A percentile compares a stretch with the other conserved stretches of the same genome.
Evolutionary conservation across 2,888 invertebrate species (phyloP).

Genomic region (Napeogenes inachia): DNA sequence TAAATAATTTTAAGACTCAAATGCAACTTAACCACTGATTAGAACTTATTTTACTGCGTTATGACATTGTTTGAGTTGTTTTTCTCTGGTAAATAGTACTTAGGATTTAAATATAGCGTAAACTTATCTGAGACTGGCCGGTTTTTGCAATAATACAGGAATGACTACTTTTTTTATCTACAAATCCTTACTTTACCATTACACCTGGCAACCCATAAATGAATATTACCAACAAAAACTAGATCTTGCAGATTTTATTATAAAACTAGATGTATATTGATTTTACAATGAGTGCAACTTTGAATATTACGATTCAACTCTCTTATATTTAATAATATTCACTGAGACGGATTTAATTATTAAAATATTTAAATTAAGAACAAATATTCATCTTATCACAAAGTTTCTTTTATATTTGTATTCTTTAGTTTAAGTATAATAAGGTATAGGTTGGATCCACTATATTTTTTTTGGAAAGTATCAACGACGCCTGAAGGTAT

Average conservation of each 20-base stretch:
- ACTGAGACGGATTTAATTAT: too few relatives aligned
- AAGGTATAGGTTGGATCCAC: too few relatives aligned
- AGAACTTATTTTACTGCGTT: slow-evolving; percentile 12
- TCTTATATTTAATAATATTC: too few relatives aligned
- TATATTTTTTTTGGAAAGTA: too few relatives aligned
- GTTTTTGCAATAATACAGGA: slow-evolving; percentile 16
- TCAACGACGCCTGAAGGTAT: too few relatives aligned
- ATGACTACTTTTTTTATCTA: slow-evolving; percentile 24
- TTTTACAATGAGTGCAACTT: not conserved
- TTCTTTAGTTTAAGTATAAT: too few relatives aligned
- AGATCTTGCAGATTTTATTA: slow-evolving; percentile 8
- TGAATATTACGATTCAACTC: too few relatives aligned
- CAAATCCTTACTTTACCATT: slow-evolving; percentile 22
- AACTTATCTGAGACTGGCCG: not conserved
- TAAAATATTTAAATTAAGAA: too few relatives aligned
- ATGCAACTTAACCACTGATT: not conserved
- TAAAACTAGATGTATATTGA: not conserved
- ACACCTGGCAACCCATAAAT: slow-evolving; percentile 25
- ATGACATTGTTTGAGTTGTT: slow-evolving; percentile 6
- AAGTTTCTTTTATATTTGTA: too few relatives aligned
- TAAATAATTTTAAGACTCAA: too few relatives aligned
- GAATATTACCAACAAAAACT: slow-evolving; percentile 14
- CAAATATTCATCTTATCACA: too few relatives aligned
- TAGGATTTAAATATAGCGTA: slow-evolving; percentile 15
- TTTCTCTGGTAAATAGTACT: not conserved